Evolutionary conservation across 2,113 vertebrate genomes (phyloP), one percentile per base, ranked within the genome.

Genomic region (Engraulis encrasicolus): DNA sequence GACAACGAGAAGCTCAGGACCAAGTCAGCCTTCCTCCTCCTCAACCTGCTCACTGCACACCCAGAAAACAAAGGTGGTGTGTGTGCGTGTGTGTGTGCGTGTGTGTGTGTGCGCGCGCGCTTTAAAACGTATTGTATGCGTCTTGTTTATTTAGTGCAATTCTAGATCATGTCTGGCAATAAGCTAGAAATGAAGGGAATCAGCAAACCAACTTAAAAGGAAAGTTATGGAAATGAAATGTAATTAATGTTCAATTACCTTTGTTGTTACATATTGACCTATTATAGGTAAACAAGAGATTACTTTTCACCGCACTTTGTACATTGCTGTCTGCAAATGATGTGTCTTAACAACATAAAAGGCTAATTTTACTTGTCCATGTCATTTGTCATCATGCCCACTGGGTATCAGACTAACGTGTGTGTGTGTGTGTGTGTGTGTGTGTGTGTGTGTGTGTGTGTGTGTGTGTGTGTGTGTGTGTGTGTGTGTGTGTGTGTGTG

Each of bases 21-120:
- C 81, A 98, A 98, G 90, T 96, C 97, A 0, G 96, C 96, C 0
- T 98, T 98, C 85, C 94, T 98, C 79, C 91, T 98, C 80, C 95
- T 97, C 84, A 98, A 96, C 90, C 94, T 98, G 81, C 92, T 98
- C 81, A 94, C 89, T 19, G 94, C 95, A 81, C 94, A 97, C 86
- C 96, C 97, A 0, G 96, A 97, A 15, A 95, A 97, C 84, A 97
- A 95, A 97, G 96, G 88, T 89, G 31, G 96, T 97, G 85, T 31
- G 52, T 48, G 79, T 79, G 37, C 52, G 31, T 9, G 0, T 40
- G 50, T 1, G 71, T 23, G 27, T 77, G 50, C 12, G 37, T 80
- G 19, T 50, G 40, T 80, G 2, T 14, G 50, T 3, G 1, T 52
- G 50, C 2, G 50, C n/a, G n/a, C n/a, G n/a, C n/a, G n/a, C n/a